phyloP scores from a whole-genome alignment of 2,888 invertebrate species.

The Ecdyonurus torrentis region DNA sequence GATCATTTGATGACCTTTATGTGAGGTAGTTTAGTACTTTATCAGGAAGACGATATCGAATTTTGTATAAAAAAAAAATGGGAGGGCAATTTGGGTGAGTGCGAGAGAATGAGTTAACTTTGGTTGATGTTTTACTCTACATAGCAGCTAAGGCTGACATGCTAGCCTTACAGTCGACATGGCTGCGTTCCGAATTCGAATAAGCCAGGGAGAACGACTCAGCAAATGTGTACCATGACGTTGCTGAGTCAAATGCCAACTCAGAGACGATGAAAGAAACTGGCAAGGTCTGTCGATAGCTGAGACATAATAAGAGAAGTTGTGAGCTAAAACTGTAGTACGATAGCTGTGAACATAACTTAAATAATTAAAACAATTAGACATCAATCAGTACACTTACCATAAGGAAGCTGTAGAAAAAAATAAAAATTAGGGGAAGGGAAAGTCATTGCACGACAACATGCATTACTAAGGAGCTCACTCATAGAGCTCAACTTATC shows the following conservation, averaged over 20 bases:
- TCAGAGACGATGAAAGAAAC: slow-evolving; percentile 72
- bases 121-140: too few relatives aligned
- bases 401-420: not conserved
- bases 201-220: slow-evolving; percentile 60
- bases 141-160: slow-evolving; percentile 32
- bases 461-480: not conserved
- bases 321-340: not conserved
- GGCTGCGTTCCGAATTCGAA: slow-evolving; percentile 47
- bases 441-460: too few relatives aligned
- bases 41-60: too few relatives aligned
- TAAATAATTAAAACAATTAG: not conserved
- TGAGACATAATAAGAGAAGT: slow-evolving; percentile 27
- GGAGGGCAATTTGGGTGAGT: too few relatives aligned
- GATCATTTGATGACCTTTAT: too few relatives aligned
- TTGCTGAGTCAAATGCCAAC: slow-evolving; percentile 71
- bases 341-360: not conserved
- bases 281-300: slow-evolving; percentile 85
- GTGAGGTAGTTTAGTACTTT: too few relatives aligned
- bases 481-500: not conserved
- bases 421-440: not conserved
- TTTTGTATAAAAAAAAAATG: too few relatives aligned
- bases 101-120: too few relatives aligned
- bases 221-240: slow-evolving; percentile 79
- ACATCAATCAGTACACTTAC: not conserved
- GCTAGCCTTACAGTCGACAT: slow-evolving; percentile 83